These are phyloP conservation scores for Diarsia brunnea DNA, from an alignment of 2,888 invertebrate genomes.

Conservation along the genomic window DNA sequence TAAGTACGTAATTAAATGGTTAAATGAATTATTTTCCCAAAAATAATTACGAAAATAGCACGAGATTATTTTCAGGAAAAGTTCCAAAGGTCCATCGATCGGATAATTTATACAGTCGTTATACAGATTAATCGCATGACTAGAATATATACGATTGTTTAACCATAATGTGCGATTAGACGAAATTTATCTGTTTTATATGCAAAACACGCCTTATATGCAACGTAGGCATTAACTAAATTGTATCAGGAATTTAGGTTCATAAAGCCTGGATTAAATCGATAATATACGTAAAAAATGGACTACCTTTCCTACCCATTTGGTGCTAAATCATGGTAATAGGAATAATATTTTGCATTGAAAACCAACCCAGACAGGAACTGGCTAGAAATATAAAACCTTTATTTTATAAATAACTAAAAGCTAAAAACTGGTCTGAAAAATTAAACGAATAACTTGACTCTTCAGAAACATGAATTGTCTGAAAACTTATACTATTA, in stretches of 20 bases:
- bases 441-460: not conserved
- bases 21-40: not conserved
- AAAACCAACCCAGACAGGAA: not conserved
- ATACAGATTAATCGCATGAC: conserved; percentile 65
- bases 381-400: not conserved
- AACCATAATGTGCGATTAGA: conserved; percentile 65
- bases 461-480: not conserved
- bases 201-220: conserved; percentile 59
- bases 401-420: not conserved
- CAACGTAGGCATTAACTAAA: conserved; percentile 57
- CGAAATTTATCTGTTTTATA: conserved; percentile 62
- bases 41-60: conserved; percentile 2
- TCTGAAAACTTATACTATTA: conserved; percentile 3
- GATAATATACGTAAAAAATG: conserved; percentile 14
- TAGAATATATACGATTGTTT: conserved; percentile 68
- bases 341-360: not conserved
- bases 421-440: not conserved
- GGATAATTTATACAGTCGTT: conserved; percentile 64
- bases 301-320: not conserved
- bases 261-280: conserved; percentile 37
- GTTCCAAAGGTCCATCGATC: conserved; percentile 39
- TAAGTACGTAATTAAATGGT: not conserved
- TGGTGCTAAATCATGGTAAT: not conserved
- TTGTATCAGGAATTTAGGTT: conserved; percentile 51
- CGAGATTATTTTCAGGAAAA: conserved; percentile 44